Percentiles rank a stretch among this genome's conserved stretches.
These are phyloP conservation scores for Acanthosoma haemorrhoidale DNA, from an alignment of 2,888 invertebrate genomes.

Conservation along the genomic window DNA sequence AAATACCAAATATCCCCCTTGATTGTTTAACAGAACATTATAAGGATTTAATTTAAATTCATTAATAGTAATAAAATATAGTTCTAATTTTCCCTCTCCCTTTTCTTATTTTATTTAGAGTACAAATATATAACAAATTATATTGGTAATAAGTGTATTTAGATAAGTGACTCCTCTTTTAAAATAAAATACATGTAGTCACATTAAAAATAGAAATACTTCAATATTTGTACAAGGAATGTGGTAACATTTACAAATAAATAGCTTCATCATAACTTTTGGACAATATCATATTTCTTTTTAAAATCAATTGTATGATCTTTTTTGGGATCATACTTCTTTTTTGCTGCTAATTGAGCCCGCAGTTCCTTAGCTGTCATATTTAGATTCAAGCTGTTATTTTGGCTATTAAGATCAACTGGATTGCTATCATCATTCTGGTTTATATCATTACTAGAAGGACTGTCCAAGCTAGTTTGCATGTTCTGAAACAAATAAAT, in stretches of 20 bases:
- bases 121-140: not conserved
- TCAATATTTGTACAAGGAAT: conserved; percentile 7
- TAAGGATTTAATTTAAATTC: not conserved
- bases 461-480: not conserved
- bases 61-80: not conserved
- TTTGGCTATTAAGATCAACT: conserved; percentile 38
- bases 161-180: not conserved
- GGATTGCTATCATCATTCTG: not conserved
- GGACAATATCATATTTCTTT: conserved; percentile 89
- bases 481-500: not conserved
- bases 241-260: not conserved
- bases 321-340: conserved; percentile 85
- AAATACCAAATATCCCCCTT: no score
- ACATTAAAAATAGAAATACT: not conserved
- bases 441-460: not conserved
- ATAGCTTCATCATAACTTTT: conserved; percentile 64
- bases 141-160: not conserved
- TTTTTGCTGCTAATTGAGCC: conserved; percentile 75
- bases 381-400: conserved; percentile 60
- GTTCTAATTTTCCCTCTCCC: not conserved
- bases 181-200: not conserved
- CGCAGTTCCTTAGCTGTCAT: conserved; percentile 91
- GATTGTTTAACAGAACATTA: no score
- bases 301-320: conserved; percentile 77
- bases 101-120: not conserved